A percentile compares a stretch with the other conserved stretches of the same genome.
Conservation (phyloP, 1,140 invertebrate species). For the Leptoteleia sp. region DNA sequence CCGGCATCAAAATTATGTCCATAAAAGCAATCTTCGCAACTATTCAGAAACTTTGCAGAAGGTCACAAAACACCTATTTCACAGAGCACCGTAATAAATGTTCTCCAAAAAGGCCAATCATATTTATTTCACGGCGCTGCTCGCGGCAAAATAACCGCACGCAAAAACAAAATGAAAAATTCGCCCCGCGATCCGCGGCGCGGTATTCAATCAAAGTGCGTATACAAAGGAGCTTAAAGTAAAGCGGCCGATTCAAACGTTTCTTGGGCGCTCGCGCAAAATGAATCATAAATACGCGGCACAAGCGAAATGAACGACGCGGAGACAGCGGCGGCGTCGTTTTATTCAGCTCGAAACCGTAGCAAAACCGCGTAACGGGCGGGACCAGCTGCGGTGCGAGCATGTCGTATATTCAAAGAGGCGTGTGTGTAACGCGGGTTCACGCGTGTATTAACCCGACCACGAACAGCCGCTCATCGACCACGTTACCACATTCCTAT, state of each 20-base stretch:
- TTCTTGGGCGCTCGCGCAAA: slow-evolving; percentile 23
- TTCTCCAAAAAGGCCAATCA: no score
- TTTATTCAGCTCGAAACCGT: slow-evolving; percentile 57
- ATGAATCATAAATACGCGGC: slow-evolving; percentile 59
- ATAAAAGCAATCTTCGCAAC: no score
- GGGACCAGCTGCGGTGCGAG: slow-evolving; percentile 60
- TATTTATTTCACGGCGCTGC: no score
- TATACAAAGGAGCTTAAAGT: slow-evolving; percentile 35
- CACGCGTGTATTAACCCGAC: slow-evolving; percentile 66
- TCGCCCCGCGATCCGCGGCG: slow-evolving; percentile 13
- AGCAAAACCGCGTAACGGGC: slow-evolving; percentile 65
- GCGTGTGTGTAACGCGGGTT: slow-evolving; percentile 62
- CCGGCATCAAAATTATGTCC: no score
- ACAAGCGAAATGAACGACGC: slow-evolving; percentile 40
- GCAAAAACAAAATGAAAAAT: slow-evolving; percentile 6
- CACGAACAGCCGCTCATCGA: slow-evolving; percentile 66
- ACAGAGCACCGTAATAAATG: no score
- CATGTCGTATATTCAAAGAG: slow-evolving; percentile 58
- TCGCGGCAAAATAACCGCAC: slow-evolving; percentile 3
- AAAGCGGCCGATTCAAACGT: slow-evolving; percentile 36
- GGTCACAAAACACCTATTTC: no score
- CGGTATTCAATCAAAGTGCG: slow-evolving; percentile 43
- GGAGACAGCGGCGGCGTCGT: slow-evolving; percentile 40
- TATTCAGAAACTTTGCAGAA: no score
- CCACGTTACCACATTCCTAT: slow-evolving; percentile 64